Percentiles rank a stretch among this genome's conserved stretches.
phyloP scores from a whole-genome alignment of 2,113 vertebrate genomes.

The Tinamus guttatus region DNA sequence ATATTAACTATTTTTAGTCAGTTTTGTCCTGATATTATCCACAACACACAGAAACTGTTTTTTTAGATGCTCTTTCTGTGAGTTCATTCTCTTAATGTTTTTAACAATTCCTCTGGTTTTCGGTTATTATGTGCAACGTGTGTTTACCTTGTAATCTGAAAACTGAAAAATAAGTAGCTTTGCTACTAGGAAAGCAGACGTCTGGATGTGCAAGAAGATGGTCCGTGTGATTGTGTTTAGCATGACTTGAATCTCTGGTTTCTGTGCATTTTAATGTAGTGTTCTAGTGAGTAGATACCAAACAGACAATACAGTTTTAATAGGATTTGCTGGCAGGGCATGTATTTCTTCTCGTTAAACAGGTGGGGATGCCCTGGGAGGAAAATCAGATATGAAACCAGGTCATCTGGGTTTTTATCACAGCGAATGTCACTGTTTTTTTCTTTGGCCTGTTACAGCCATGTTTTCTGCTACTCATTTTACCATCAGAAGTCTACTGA shows the following conservation, averaged over 20 bases:
- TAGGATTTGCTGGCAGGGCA: neutral
- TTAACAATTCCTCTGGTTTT: neutral
- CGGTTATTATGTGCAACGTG: neutral
- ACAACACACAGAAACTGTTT: neutral
- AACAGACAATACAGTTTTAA: neutral
- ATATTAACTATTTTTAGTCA: neutral
- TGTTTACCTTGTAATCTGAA: neutral
- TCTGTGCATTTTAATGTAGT: neutral
- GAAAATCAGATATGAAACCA: neutral
- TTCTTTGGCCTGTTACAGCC: neutral
- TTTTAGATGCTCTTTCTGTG: neutral
- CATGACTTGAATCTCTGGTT: neutral
- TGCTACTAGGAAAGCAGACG: neutral
- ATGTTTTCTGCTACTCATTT: neutral
- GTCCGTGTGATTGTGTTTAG: neutral
- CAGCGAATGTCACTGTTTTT: neutral
- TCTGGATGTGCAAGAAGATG: neutral
- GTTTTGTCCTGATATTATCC: neutral
- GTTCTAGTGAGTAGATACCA: fast-evolving
- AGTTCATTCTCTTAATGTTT: neutral
- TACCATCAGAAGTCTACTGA: fast-evolving
- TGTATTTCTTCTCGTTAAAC: neutral
- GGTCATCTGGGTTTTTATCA: neutral
- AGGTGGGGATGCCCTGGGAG: neutral
- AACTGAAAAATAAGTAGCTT: too few relatives aligned